phyloP scores from a whole-genome alignment of 1,140 invertebrate genomes.

The Lepidotrigona ventralis region DNA sequence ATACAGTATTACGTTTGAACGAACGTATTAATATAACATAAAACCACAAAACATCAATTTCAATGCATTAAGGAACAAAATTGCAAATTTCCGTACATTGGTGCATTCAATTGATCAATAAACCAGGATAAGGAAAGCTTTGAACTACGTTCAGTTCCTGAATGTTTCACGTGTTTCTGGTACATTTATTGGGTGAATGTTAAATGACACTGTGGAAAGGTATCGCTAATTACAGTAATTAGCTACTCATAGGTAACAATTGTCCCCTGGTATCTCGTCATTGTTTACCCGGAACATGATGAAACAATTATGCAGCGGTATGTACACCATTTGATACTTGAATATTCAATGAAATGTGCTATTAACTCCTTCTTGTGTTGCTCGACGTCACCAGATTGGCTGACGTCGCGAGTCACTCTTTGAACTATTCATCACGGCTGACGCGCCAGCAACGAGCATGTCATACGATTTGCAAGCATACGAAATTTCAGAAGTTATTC shows the following conservation, averaged over 20 bases:
- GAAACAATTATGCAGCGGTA: constrained; percentile 62
- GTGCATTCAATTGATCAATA: too few relatives aligned
- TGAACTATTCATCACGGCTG: constrained; percentile 54
- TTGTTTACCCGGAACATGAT: constrained; percentile 43
- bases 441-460: constrained; percentile 1
- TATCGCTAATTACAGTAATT: constrained; percentile 34
- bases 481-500: constrained; percentile 1
- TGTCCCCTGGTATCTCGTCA: constrained; percentile 33
- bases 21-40: too few relatives aligned
- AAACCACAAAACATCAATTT: background rate
- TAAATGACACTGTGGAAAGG: constrained; percentile 18
- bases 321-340: constrained; percentile 52
- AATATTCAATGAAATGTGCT: constrained; percentile 68
- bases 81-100: background rate
- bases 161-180: background rate
- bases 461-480: constrained; percentile 3
- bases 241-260: background rate
- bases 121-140: background rate
- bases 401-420: constrained; percentile 55
- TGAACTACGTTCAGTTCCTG: background rate
- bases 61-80: background rate
- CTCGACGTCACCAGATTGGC: constrained; percentile 47
- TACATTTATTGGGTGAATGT: background rate
- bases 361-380: constrained; percentile 64
- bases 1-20: too few relatives aligned